These are phyloP conservation scores for Polylopha cassiicola DNA, from an alignment of 2,888 invertebrate species.

Conservation along the genomic window DNA sequence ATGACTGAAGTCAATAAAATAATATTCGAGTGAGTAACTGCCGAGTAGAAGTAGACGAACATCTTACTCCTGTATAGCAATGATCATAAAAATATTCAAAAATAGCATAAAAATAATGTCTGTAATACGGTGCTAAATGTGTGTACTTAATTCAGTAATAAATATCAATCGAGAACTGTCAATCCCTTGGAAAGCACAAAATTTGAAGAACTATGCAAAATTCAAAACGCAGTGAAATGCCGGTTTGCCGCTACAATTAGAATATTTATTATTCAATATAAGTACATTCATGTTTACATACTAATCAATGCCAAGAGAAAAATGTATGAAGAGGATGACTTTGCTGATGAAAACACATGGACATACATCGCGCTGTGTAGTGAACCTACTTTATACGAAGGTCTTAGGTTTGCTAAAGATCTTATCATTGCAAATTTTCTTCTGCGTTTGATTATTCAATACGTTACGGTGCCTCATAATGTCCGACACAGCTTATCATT, in stretches of 20 bases:
- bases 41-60: too few relatives aligned
- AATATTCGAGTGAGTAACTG: too few relatives aligned
- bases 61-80: too few relatives aligned
- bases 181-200: too few relatives aligned
- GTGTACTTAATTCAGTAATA: too few relatives aligned
- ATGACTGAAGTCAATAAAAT: too few relatives aligned
- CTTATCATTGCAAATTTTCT: conserved; percentile 63
- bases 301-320: conserved; percentile 13
- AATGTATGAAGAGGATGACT: conserved; percentile 66
- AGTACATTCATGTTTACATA: not conserved
- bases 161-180: too few relatives aligned
- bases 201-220: too few relatives aligned
- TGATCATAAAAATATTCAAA: too few relatives aligned
- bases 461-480: conserved; percentile 57
- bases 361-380: conserved; percentile 59
- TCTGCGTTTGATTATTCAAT: conserved; percentile 60
- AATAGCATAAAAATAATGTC: too few relatives aligned
- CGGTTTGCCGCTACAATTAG: conserved; percentile 8
- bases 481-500: conserved; percentile 65
- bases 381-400: conserved; percentile 68
- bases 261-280: conserved; percentile 2
- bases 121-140: too few relatives aligned
- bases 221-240: not conserved
- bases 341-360: conserved; percentile 52
- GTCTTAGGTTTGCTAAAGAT: conserved; percentile 70